Evolutionary conservation across 2,888 invertebrate species (phyloP).

Genomic region (Philereme vetulata): DNA sequence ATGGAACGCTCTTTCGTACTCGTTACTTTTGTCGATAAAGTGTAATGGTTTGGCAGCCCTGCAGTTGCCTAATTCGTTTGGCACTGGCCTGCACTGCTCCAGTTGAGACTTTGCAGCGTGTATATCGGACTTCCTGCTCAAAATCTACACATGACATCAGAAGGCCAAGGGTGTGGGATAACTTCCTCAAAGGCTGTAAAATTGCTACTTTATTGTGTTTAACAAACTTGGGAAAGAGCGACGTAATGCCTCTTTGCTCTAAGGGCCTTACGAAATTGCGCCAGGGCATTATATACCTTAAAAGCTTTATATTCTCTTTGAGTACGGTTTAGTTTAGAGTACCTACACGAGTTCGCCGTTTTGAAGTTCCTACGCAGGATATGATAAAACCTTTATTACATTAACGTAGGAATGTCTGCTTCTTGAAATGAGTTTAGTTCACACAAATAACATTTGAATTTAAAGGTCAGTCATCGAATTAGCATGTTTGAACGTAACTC

Average conservation of each 20-base stretch:
- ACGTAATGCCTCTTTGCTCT: slow-evolving; percentile 24
- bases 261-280: slow-evolving; percentile 25
- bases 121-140: slow-evolving; percentile 10
- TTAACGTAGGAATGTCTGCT: slow-evolving; percentile 1
- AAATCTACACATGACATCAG: slow-evolving; percentile 18
- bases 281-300: slow-evolving; percentile 23
- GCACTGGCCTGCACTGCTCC: slow-evolving; percentile 23
- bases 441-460: slow-evolving; percentile 6
- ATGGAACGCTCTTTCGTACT: slow-evolving; percentile 5
- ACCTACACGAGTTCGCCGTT: slow-evolving; percentile 7
- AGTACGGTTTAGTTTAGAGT: slow-evolving; percentile 19
- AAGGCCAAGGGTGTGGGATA: slow-evolving; percentile 24
- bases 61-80: slow-evolving; percentile 26
- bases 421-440: slow-evolving; percentile 11
- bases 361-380: slow-evolving; percentile 10
- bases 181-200: slow-evolving; percentile 15
- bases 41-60: slow-evolving; percentile 31
- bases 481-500: background rate
- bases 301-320: slow-evolving; percentile 24
- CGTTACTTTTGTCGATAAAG: slow-evolving; percentile 23
- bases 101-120: slow-evolving; percentile 10
- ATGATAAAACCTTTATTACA: slow-evolving; percentile 2
- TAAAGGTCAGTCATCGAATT: slow-evolving; percentile 17
- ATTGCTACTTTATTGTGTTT: slow-evolving; percentile 28
- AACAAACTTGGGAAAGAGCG: slow-evolving; percentile 27